These are phyloP conservation scores for Tympanuchus pallidicinctus DNA, from an alignment of 2,113 vertebrate genomes.

Conservation along the genomic window DNA sequence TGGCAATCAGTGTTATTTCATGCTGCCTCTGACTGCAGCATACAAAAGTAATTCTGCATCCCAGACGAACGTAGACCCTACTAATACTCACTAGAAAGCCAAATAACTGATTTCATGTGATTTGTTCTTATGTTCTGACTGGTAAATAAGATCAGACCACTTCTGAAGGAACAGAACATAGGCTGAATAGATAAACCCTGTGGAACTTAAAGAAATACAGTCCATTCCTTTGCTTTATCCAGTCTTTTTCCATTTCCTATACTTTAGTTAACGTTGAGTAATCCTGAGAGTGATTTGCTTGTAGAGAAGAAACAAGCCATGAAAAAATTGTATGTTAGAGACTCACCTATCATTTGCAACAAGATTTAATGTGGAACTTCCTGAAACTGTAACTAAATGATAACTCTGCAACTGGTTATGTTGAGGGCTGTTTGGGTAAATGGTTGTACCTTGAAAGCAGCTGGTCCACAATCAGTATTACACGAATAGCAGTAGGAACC, in stretches of 20 bases:
- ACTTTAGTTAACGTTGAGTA: background rate
- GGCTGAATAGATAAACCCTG: background rate
- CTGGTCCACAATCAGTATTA: background rate
- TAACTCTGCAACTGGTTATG: background rate
- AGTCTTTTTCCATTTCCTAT: background rate
- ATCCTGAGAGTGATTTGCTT: background rate
- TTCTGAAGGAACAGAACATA: background rate
- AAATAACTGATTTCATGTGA: background rate
- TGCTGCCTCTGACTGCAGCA: background rate
- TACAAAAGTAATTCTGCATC: background rate
- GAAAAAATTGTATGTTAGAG: background rate
- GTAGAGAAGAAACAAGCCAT: background rate
- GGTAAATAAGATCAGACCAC: background rate
- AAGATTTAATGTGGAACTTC: background rate
- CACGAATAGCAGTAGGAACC: background rate
- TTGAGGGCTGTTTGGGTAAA: background rate
- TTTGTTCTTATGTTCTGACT: background rate
- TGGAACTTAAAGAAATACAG: background rate
- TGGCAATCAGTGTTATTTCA: background rate
- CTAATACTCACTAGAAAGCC: background rate
- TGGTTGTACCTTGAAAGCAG: background rate
- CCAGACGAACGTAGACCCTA: background rate
- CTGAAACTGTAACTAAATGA: background rate
- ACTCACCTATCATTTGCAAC: background rate
- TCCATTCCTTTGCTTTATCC: background rate